Conservation (phyloP, 2,113 vertebrate species). For the Delphinapterus leucas region DNA sequence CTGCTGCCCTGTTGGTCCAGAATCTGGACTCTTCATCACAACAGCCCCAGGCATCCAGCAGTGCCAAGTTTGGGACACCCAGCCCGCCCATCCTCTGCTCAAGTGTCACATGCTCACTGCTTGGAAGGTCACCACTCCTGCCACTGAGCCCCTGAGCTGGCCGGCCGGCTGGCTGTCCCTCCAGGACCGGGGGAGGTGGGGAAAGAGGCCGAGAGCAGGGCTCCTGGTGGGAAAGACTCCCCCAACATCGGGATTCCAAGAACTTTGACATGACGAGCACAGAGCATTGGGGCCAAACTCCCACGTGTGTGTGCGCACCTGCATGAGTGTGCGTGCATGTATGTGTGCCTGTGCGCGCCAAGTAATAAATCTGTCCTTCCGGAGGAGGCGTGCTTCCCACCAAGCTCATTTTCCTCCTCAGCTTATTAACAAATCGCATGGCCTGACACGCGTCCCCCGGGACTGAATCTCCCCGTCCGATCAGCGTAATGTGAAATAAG, state of each 20-base stretch:
- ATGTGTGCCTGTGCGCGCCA: fast-evolving
- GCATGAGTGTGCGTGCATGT: fast-evolving
- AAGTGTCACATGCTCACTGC: neutral
- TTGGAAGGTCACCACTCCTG: neutral
- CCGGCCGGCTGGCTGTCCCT: neutral
- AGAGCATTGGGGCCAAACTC: fast-evolving
- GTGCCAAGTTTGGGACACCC: neutral
- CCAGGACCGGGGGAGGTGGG: no score
- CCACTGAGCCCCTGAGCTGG: fast-evolving
- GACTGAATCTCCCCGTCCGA: conserved; percentile 43
- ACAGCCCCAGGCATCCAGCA: neutral
- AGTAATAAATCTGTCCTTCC: neutral
- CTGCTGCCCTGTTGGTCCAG: neutral
- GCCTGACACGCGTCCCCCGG: conserved; percentile 33
- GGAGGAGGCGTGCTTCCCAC: neutral
- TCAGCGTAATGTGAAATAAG: conserved; percentile 38
- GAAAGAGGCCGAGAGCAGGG: neutral
- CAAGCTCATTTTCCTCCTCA: conserved; percentile 39
- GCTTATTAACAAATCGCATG: conserved; percentile 53
- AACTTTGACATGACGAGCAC: fast-evolving
- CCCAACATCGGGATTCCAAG: no score
- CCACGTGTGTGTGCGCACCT: neutral
- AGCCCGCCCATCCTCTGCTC: neutral
- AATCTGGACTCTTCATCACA: neutral
- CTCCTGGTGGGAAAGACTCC: neutral